phyloP scores from a whole-genome alignment of 2,888 invertebrate genomes.

The Sesia bembeciformis region DNA sequence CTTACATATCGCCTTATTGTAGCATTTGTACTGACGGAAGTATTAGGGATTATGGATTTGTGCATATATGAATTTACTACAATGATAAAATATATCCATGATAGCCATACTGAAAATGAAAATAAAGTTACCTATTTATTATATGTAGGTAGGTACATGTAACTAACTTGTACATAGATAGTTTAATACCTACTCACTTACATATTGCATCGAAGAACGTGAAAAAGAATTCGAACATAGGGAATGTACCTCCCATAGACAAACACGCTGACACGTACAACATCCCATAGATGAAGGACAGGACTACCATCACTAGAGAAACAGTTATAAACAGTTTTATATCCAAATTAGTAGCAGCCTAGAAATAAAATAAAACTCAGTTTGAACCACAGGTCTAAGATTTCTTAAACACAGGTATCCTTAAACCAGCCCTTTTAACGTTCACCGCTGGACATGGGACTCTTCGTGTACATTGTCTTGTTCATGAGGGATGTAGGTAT shows the following conservation, averaged over 20 bases:
- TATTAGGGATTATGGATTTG: neutral
- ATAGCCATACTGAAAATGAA: slow-evolving; percentile 24
- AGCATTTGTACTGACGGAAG: neutral
- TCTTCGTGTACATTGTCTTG: too few species aligned
- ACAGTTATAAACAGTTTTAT: slow-evolving; percentile 22
- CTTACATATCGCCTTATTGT: neutral
- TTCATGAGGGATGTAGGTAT: too few species aligned
- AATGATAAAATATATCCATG: slow-evolving; percentile 22
- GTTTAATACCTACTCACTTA: slow-evolving; percentile 18
- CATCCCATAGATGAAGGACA: slow-evolving; percentile 37
- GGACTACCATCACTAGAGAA: slow-evolving; percentile 18
- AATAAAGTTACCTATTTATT: slow-evolving; percentile 8
- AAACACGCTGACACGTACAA: slow-evolving; percentile 32
- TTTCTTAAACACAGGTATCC: neutral
- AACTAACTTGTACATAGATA: neutral
- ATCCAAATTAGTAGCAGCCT: slow-evolving; percentile 20
- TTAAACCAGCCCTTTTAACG: too few species aligned
- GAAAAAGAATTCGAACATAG: slow-evolving; percentile 40
- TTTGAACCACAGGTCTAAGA: neutral
- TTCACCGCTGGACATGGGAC: too few species aligned
- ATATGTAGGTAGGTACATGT: neutral
- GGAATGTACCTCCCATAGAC: slow-evolving; percentile 30
- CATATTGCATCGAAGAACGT: slow-evolving; percentile 30
- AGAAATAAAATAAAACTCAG: slow-evolving; percentile 12
- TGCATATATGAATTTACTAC: slow-evolving; percentile 10